phyloP scores from a whole-genome alignment of 2,797 vertebrate genomes.

The Tokudaia tokunoshimensis region DNA sequence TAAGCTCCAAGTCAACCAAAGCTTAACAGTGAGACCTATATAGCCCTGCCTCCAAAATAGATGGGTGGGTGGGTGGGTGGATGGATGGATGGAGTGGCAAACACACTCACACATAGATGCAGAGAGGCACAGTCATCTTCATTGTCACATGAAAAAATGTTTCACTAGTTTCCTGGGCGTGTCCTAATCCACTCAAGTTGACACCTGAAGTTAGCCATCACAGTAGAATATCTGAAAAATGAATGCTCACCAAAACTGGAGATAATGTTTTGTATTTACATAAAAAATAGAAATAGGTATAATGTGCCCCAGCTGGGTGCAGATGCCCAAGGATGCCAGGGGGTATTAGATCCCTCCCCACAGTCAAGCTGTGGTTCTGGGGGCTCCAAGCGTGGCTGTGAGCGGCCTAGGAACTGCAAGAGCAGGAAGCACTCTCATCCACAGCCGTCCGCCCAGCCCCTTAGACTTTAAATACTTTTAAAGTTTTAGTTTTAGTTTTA shows the following conservation, averaged over 20 bases:
- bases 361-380: neutral
- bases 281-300: neutral
- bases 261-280: constrained; percentile 27
- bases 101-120: neutral
- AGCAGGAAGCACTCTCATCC: neutral
- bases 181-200: neutral
- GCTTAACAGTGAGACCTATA: neutral
- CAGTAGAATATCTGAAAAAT: neutral
- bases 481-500: neutral
- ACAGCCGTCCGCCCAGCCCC: neutral
- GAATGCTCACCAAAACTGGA: neutral
- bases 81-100: neutral
- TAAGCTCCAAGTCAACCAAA: neutral
- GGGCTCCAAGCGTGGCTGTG: neutral
- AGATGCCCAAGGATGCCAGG: neutral
- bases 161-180: neutral
- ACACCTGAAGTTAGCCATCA: neutral
- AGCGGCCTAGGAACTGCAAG: neutral
- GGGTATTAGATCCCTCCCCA: too few relatives aligned
- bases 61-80: neutral
- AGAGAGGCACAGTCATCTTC: neutral
- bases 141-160: neutral
- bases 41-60: neutral
- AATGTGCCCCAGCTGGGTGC: neutral
- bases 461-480: neutral